Conservation (phyloP, 1,140 invertebrate species). For the Goniozus legneri region DNA sequence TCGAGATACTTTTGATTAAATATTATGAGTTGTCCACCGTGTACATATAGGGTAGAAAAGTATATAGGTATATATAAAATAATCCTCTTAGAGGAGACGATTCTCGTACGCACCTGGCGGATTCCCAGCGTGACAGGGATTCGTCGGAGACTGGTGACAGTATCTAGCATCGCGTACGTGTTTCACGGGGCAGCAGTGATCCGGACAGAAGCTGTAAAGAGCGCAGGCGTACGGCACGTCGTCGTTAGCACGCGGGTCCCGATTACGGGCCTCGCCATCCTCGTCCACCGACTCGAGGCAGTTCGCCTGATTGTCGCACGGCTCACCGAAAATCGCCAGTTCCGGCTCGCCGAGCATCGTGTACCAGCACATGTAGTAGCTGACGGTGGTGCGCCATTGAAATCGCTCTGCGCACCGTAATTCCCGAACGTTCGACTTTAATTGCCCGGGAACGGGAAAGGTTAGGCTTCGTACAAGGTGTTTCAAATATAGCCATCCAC, state of each 20-base stretch:
- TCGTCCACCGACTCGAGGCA: slow-evolving; percentile 57
- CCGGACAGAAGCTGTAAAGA: slow-evolving; percentile 64
- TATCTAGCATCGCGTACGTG: slow-evolving; percentile 41
- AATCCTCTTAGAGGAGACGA: slow-evolving; percentile 10
- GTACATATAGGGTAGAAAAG: too few species aligned
- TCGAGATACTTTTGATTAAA: too few species aligned
- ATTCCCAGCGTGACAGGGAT: slow-evolving; percentile 51
- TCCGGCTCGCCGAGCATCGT: slow-evolving; percentile 57
- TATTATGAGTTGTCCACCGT: too few species aligned
- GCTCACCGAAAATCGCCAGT: slow-evolving; percentile 54
- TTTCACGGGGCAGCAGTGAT: slow-evolving; percentile 60
- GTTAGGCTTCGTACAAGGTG: too few species aligned
- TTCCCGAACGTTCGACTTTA: too few species aligned
- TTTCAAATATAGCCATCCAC: too few species aligned
- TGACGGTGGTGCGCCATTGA: slow-evolving; percentile 60
- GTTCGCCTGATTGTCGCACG: slow-evolving; percentile 61
- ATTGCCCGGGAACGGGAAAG: too few species aligned
- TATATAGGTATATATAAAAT: too few species aligned
- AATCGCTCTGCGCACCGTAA: slow-evolving; percentile 60
- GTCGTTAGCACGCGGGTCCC: slow-evolving; percentile 58
- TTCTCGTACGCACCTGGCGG: slow-evolving; percentile 21
- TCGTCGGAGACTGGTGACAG: slow-evolving; percentile 43
- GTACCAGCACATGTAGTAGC: slow-evolving; percentile 67
- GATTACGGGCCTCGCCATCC: slow-evolving; percentile 37
- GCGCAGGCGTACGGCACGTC: slow-evolving; percentile 58